A percentile compares a stretch with the other conserved stretches of the same genome.
Evolutionary conservation across 2,888 invertebrate genomes (phyloP).

Genomic region (Chironomus riparius): DNA sequence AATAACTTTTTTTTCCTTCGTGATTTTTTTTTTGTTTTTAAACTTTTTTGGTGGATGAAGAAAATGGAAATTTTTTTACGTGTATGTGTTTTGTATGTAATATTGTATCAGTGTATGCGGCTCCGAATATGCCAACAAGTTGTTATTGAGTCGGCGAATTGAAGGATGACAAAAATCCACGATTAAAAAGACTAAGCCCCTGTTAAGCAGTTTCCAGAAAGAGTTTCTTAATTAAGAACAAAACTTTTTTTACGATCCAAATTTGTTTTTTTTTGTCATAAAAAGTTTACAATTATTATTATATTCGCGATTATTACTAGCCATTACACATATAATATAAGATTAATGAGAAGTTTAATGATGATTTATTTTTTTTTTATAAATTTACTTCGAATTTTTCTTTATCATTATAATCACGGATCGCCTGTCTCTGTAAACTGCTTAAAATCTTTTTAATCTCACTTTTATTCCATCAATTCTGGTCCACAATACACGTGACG

Average conservation of each 20-base stretch:
- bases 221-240: neutral
- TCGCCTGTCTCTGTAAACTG: slow-evolving; percentile 17
- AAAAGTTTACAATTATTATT: slow-evolving; percentile 9
- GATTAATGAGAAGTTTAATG: slow-evolving; percentile 24
- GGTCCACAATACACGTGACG: too few species aligned
- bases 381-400: neutral
- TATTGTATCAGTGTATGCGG: neutral
- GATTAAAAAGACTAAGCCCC: slow-evolving; percentile 26
- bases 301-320: slow-evolving; percentile 24
- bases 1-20: too few species aligned
- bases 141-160: neutral
- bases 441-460: slow-evolving; percentile 22
- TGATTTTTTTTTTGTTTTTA: too few species aligned
- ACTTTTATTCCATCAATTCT: neutral
- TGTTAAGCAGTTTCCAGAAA: slow-evolving; percentile 25
- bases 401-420: neutral
- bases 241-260: neutral
- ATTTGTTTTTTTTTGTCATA: neutral
- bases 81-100: neutral
- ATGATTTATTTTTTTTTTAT: slow-evolving; percentile 7
- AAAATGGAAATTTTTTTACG: too few species aligned
- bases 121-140: too few species aligned
- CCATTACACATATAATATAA: slow-evolving; percentile 26
- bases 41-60: too few species aligned
- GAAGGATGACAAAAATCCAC: slow-evolving; percentile 3